Conservation (phyloP, 2,113 vertebrate species). For the Heterotis niloticus region DNA sequence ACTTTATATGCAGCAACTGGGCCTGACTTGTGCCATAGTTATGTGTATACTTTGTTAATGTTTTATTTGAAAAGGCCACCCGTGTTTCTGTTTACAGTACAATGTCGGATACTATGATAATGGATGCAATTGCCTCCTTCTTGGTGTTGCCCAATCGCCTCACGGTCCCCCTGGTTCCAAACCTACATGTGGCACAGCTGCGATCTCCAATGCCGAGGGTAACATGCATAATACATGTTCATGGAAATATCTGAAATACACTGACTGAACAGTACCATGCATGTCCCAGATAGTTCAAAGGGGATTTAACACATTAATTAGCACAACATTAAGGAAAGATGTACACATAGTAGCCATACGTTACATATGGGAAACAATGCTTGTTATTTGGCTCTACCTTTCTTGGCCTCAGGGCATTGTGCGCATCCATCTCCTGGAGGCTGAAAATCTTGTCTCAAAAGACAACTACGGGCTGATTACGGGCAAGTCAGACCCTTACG, state of each 20-base stretch:
- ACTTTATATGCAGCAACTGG: not conserved
- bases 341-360: too few species aligned
- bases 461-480: constrained; percentile 83
- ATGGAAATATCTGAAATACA: not conserved
- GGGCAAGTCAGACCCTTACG: constrained; percentile 88
- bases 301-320: not conserved
- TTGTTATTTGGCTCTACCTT: not conserved
- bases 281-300: too few species aligned
- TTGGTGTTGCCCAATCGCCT: constrained; percentile 88
- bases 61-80: not conserved
- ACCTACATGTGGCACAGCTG: constrained; percentile 77
- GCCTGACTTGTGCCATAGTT: not conserved
- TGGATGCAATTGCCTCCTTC: constrained; percentile 87
- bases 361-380: too few species aligned
- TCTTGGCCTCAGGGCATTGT: constrained; percentile 74
- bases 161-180: constrained; percentile 75
- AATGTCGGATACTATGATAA: constrained; percentile 87
- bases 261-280: too few species aligned
- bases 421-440: constrained; percentile 78
- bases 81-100: constrained; percentile 55
- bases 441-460: constrained; percentile 72
- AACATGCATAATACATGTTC: constrained; percentile 33
- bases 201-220: constrained; percentile 86
- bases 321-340: not conserved
- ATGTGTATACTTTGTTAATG: not conserved